Percentiles rank a stretch among this genome's conserved stretches.
These are phyloP conservation scores for Channa maculata DNA, from an alignment of 2,113 vertebrate species.

Conservation along the genomic window DNA sequence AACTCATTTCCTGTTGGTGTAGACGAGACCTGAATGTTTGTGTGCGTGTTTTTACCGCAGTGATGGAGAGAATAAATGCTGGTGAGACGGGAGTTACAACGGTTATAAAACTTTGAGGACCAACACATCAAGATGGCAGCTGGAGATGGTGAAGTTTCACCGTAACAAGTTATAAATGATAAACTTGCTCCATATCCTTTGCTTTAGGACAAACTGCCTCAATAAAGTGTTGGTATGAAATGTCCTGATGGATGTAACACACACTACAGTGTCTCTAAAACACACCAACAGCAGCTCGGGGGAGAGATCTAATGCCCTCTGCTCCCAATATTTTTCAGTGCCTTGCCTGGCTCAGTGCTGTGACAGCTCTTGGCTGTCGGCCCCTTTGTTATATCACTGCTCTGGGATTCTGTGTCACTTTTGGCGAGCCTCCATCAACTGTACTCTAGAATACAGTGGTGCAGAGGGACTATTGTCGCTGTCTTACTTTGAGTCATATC, in stretches of 20 bases:
- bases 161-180: background rate
- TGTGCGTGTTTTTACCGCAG: background rate
- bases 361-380: constrained; percentile 10
- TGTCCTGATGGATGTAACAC: background rate
- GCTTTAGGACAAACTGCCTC: background rate
- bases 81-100: background rate
- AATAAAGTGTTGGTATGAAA: constrained; percentile 13
- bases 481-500: background rate
- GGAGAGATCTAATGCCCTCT: background rate
- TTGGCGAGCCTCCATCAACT: constrained; percentile 2
- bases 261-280: background rate
- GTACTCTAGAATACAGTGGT: background rate
- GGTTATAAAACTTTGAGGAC: constrained; percentile 13
- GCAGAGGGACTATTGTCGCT: constrained; percentile 11
- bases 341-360: constrained; percentile 15
- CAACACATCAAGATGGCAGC: background rate
- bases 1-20: constrained; percentile 26
- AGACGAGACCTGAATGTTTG: constrained; percentile 1
- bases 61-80: too few species aligned
- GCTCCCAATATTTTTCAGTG: background rate
- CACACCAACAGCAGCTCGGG: background rate
- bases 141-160: background rate
- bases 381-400: constrained; percentile 21
- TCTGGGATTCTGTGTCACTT: constrained; percentile 36
- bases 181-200: background rate